Conservation (phyloP, 2,888 invertebrate genomes). For the Melanophora roralis region DNA sequence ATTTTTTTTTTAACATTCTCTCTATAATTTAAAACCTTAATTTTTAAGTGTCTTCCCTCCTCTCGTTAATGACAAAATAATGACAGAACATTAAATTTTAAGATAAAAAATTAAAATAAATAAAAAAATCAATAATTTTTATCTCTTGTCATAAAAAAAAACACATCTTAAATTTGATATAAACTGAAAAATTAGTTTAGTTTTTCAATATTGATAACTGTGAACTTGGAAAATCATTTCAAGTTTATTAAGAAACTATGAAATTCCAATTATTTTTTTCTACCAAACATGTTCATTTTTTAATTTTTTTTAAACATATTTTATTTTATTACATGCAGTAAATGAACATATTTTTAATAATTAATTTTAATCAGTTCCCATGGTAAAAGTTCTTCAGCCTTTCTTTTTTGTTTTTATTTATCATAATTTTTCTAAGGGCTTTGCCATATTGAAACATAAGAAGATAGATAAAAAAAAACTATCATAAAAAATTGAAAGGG, state of each 20-base stretch:
- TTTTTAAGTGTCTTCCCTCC: not conserved
- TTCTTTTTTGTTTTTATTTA: slow-evolving; percentile 3
- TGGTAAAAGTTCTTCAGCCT: not conserved
- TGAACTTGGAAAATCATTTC: slow-evolving; percentile 44
- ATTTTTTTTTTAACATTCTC: no score
- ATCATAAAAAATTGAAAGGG: slow-evolving; percentile 10
- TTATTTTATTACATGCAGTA: slow-evolving; percentile 5
- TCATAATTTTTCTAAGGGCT: slow-evolving; percentile 49
- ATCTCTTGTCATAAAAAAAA: not conserved
- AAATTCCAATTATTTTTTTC: slow-evolving; percentile 31
- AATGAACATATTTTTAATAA: slow-evolving; percentile 7
- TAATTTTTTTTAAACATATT: not conserved
- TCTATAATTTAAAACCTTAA: not conserved
- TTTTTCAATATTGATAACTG: no score
- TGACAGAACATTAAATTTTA: no score
- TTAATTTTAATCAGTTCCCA: slow-evolving; percentile 61
- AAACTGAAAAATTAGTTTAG: no score
- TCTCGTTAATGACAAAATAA: not conserved
- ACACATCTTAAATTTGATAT: no score
- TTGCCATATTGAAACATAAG: slow-evolving; percentile 1
- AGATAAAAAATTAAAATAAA: no score
- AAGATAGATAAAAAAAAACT: not conserved
- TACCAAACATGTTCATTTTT: slow-evolving; percentile 15
- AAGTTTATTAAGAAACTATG: slow-evolving; percentile 37
- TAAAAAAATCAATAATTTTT: not conserved